Base-by-base conservation (phyloP, 2,797 vertebrate species). In the Sternarchorhynchus goeldii region DNA sequence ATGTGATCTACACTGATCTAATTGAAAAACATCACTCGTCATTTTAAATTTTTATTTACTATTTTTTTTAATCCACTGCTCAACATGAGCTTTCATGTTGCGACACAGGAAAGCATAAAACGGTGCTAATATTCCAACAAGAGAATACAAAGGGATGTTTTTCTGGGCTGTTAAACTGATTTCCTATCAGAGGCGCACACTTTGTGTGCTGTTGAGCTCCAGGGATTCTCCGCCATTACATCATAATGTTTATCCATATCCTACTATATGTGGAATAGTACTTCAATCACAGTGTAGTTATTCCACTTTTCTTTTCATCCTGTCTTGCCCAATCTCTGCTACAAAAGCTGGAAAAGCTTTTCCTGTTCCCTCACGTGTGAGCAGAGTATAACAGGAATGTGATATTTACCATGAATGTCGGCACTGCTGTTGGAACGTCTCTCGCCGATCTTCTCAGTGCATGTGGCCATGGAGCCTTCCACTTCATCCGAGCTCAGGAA, bases 401-500 rank as follows among this genome's bases (percentile, higher is more conserved):
- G 3, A 53, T 74, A 21, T 12, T 56, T 92, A 99, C 97, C 95
- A 91, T 96, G 95, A 68, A 95, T 89, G 86, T 98, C 96, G 2
- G 90, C 88, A 89, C 84, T 95, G 82, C 94, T 95, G 77, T 95
- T 94, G 71, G 94, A 96, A 57, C 94, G 92, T 77, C 95, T 93
- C 79, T 98, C 96, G 39, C 93, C 90, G 2, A 94, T 93, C 86
- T 94, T 98, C 76, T 88, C 81, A 0, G 93, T 93, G 8, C 86
- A 91, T 20, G 84, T 82, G 34, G 85, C 91, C 76, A 90, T 29
- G 17, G 93, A 92, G 76, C 91, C 92, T 60, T 94, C 95, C 65
- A 93, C 88, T 3, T 98, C 96, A 29, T 97, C 95, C 18, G 90
- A 87, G 2, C 88, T 90, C 20, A 94, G 92, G 83, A 93, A 87